Evolutionary conservation across 2,888 invertebrate genomes (phyloP).

Genomic region (Mythimna loreyi): DNA sequence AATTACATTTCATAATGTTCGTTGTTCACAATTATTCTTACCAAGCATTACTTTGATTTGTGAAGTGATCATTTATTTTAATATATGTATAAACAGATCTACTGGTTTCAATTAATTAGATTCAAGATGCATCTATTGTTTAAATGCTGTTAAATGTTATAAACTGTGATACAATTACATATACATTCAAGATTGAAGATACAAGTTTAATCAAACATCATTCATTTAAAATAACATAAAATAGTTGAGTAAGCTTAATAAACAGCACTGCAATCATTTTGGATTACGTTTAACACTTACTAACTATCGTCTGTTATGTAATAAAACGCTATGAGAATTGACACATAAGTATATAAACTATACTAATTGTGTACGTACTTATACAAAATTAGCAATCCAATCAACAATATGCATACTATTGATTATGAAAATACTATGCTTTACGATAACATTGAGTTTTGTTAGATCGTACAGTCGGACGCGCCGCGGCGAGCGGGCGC

Average conservation of each 20-base stretch:
- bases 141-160: conserved; percentile 46
- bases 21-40: conserved; percentile 81
- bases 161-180: conserved; percentile 55
- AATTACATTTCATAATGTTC: conserved; percentile 80
- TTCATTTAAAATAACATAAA: conserved; percentile 67
- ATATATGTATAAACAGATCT: conserved; percentile 57
- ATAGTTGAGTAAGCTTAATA: conserved; percentile 79
- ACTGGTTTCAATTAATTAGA: conserved; percentile 49
- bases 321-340: conserved; percentile 91
- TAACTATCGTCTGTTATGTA: conserved; percentile 89
- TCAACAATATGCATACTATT: conserved; percentile 89
- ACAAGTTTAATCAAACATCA: conserved; percentile 55
- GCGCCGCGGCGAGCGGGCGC: conserved; percentile 60
- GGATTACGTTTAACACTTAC: conserved; percentile 90
- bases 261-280: conserved; percentile 82
- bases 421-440: conserved; percentile 89
- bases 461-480: conserved; percentile 72
- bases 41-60: conserved; percentile 67
- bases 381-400: conserved; percentile 90
- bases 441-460: conserved; percentile 81
- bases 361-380: conserved; percentile 91
- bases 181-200: conserved; percentile 61
- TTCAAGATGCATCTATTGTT: conserved; percentile 46
- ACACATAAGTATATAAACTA: conserved; percentile 92
- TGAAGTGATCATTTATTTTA: conserved; percentile 59